Evolutionary conservation across 2,113 vertebrate genomes (phyloP).

Genomic region (Pseudolaguvia tuberculata): DNA sequence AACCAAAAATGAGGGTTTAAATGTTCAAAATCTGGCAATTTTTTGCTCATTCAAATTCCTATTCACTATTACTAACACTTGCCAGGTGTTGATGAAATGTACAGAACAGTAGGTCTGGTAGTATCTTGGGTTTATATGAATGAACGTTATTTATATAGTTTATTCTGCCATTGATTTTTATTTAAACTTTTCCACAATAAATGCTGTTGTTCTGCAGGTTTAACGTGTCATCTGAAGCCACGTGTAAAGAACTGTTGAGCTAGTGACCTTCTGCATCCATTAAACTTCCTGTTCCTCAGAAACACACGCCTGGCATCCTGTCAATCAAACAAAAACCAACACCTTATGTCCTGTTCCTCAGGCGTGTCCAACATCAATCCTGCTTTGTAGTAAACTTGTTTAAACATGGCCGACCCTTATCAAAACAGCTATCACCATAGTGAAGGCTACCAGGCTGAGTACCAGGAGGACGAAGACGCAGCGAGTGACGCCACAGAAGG

Average conservation of each 20-base stretch:
- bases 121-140: too few relatives aligned
- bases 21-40: background rate
- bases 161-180: background rate
- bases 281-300: background rate
- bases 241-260: conserved; percentile 17
- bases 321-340: background rate
- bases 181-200: background rate
- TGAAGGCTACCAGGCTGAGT: conserved; percentile 67
- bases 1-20: background rate
- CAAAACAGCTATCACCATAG: conserved; percentile 75
- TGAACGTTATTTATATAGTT: too few relatives aligned
- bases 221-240: conserved; percentile 35
- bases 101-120: background rate
- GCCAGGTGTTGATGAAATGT: too few relatives aligned
- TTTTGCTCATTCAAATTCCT: background rate
- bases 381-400: conserved; percentile 1
- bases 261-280: background rate
- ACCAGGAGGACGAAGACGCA: conserved; percentile 81
- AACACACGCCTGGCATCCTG: too few relatives aligned
- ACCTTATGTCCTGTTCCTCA: background rate
- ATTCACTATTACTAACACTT: too few relatives aligned
- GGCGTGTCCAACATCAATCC: background rate
- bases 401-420: conserved; percentile 76
- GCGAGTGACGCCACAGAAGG: conserved; percentile 93
- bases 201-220: conserved; percentile 24